Conservation (phyloP, 2,113 vertebrate species). For the Hirundichthys speculiger region DNA sequence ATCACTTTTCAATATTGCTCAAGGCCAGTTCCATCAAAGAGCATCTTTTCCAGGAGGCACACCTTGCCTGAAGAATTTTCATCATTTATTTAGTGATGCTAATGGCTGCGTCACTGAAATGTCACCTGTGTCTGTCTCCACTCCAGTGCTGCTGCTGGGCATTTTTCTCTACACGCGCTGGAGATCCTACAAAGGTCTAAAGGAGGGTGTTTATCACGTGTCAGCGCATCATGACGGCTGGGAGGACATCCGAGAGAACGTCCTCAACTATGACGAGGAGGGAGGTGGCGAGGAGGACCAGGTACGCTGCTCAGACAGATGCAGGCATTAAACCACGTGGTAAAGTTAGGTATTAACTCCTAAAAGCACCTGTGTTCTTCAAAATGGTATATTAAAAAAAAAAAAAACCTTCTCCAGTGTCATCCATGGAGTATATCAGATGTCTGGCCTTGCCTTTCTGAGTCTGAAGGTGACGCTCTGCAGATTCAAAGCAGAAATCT, state of each 20-base stretch:
- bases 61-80: slow-evolving; percentile 28
- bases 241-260: slow-evolving; percentile 90
- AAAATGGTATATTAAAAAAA: too few species aligned
- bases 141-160: slow-evolving; percentile 81
- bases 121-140: background rate
- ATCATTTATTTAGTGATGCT: slow-evolving; percentile 30
- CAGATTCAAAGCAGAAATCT: too few species aligned
- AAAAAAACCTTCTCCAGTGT: too few species aligned
- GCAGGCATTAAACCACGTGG: background rate
- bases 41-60: slow-evolving; percentile 1
- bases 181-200: slow-evolving; percentile 80
- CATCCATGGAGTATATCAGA: too few species aligned
- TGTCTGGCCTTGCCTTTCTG: too few species aligned
- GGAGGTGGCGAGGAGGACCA: slow-evolving; percentile 90
- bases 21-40: slow-evolving; percentile 34
- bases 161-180: slow-evolving; percentile 85
- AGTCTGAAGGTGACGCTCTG: too few species aligned
- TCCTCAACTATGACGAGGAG: slow-evolving; percentile 91
- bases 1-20: slow-evolving; percentile 17
- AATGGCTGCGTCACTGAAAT: slow-evolving; percentile 1
- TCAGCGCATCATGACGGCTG: slow-evolving; percentile 83
- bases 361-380: too few species aligned
- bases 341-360: too few species aligned
- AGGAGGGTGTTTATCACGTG: slow-evolving; percentile 79
- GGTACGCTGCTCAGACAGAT: slow-evolving; percentile 68